phyloP scores from a whole-genome alignment of 1,140 invertebrate species.

The Drosophila kurseongensis region DNA sequence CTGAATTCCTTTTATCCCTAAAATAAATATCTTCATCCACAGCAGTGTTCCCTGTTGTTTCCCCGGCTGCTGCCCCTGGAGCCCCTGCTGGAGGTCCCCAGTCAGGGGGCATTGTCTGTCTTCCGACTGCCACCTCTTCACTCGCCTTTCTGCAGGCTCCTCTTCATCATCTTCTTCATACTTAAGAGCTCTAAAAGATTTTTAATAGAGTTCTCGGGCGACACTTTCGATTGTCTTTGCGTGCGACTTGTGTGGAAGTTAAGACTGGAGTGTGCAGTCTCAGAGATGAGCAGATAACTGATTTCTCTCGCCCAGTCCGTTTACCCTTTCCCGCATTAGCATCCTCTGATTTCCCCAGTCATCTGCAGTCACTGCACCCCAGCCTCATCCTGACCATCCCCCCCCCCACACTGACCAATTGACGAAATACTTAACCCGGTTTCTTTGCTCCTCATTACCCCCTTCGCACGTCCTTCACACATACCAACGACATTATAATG shows the following conservation, averaged over 20 bases:
- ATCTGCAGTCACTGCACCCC: background rate
- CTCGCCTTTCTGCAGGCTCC: conserved; percentile 30
- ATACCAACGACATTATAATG: conserved; percentile 70
- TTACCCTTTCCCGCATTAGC: conserved; percentile 1
- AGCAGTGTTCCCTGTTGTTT: conserved; percentile 36
- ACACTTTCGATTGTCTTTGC: conserved; percentile 83
- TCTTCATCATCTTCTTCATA: conserved; percentile 70
- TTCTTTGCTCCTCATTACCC: conserved; percentile 26
- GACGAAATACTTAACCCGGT: conserved; percentile 27
- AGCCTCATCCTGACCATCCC: conserved; percentile 8
- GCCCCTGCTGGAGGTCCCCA: conserved; percentile 52
- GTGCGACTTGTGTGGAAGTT: conserved; percentile 72
- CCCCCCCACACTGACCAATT: conserved; percentile 20
- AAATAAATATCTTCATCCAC: conserved; percentile 84
- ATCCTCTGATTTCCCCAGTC: conserved; percentile 2
- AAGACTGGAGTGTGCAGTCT: conserved; percentile 58
- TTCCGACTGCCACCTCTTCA: conserved; percentile 17
- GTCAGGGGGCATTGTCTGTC: conserved; percentile 56
- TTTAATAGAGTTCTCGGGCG: conserved; percentile 83
- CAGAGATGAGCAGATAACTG: conserved; percentile 17
- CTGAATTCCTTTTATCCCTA: conserved; percentile 84
- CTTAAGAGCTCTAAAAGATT: conserved; percentile 74
- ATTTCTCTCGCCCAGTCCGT: conserved; percentile 16
- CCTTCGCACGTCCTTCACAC: conserved; percentile 37
- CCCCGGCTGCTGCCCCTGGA: conserved; percentile 39